A percentile compares a stretch with the other conserved stretches of the same genome.
phyloP scores from a whole-genome alignment of 2,797 vertebrate species.

The Momotus momota region DNA sequence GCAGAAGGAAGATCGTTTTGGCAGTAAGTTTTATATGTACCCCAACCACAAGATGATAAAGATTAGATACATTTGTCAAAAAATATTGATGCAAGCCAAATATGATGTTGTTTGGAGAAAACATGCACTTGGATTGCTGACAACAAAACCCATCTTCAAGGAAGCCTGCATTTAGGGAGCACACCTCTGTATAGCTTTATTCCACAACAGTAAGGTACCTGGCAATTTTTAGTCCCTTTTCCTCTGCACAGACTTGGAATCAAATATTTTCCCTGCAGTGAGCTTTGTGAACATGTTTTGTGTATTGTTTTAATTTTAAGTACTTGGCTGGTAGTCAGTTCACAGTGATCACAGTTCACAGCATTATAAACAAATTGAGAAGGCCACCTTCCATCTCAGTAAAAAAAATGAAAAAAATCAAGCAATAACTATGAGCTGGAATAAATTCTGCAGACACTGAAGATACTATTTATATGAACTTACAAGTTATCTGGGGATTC shows the following conservation, averaged over 20 bases:
- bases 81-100: background rate
- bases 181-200: background rate
- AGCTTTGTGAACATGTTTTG: background rate
- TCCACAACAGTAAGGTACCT: background rate
- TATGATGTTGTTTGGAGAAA: background rate
- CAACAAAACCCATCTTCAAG: background rate
- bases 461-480: background rate
- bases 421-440: background rate
- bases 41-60: background rate
- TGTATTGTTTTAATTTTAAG: slow-evolving; percentile 17
- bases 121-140: background rate
- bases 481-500: background rate
- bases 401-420: background rate
- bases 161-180: background rate
- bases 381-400: background rate
- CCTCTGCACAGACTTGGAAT: background rate
- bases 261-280: background rate
- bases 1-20: background rate
- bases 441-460: background rate
- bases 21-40: background rate
- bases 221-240: background rate
- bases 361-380: background rate
- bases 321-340: background rate
- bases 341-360: background rate
- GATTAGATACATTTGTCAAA: background rate